These are phyloP conservation scores for Cygnus atratus DNA, from an alignment of 2,113 vertebrate species.

Conservation along the genomic window DNA sequence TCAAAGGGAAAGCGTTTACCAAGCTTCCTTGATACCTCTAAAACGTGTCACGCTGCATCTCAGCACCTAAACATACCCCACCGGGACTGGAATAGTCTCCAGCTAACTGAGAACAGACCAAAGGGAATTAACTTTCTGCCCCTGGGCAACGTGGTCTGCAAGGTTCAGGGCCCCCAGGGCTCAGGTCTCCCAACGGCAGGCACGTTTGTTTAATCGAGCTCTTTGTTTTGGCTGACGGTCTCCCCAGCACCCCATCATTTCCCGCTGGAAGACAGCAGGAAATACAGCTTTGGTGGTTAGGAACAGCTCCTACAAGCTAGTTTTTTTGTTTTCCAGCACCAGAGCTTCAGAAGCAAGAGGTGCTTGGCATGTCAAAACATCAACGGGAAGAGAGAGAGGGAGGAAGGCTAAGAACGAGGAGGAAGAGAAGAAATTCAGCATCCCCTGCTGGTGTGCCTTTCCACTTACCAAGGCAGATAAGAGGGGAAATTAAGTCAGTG, in stretches of 20 bases:
- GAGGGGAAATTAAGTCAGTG: background rate
- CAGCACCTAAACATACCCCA: background rate
- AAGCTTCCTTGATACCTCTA: background rate
- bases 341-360: constrained; percentile 28
- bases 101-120: background rate
- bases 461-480: background rate
- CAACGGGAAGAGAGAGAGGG: background rate
- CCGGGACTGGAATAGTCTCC: background rate
- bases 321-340: constrained; percentile 13
- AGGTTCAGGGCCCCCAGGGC: background rate
- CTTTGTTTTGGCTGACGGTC: background rate
- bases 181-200: background rate
- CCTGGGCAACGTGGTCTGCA: background rate
- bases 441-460: background rate
- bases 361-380: constrained; percentile 2
- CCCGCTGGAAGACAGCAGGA: constrained; percentile 30
- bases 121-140: background rate
- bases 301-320: constrained; percentile 1
- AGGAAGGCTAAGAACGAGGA: background rate
- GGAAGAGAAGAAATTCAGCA: background rate
- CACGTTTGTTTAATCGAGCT: background rate
- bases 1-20: background rate
- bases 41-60: fast-evolving
- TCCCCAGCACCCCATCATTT: constrained; percentile 30
- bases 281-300: background rate